Conservation (phyloP, 2,888 invertebrate species). For the Agrilus cyanescens region DNA sequence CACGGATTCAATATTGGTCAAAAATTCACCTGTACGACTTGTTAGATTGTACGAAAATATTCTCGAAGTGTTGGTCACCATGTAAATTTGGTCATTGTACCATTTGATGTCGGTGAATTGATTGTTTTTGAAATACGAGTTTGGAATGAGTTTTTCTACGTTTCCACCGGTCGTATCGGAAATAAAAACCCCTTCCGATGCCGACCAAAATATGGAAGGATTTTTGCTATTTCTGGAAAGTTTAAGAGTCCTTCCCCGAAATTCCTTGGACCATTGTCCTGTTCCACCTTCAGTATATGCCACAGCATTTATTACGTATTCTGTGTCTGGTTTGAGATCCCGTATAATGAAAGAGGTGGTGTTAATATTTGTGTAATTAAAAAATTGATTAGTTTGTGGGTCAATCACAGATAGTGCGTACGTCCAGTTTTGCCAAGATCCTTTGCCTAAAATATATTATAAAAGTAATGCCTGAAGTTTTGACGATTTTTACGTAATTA, state of each 20-base stretch:
- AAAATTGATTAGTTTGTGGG: constrained; percentile 32
- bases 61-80: constrained; percentile 62
- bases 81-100: constrained; percentile 61
- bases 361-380: constrained; percentile 39
- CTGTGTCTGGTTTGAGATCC: constrained; percentile 59
- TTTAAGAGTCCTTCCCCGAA: constrained; percentile 56
- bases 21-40: constrained; percentile 41
- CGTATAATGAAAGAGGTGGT: constrained; percentile 53
- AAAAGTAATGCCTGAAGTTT: background rate
- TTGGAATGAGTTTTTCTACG: constrained; percentile 55
- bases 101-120: constrained; percentile 64
- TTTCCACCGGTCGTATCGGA: constrained; percentile 75
- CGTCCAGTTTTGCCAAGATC: constrained; percentile 63
- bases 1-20: constrained; percentile 57
- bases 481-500: background rate
- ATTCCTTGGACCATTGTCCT: constrained; percentile 72
- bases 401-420: constrained; percentile 63
- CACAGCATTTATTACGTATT: constrained; percentile 67
- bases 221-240: constrained; percentile 40
- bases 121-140: constrained; percentile 44
- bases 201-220: constrained; percentile 62
- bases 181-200: constrained; percentile 60
- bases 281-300: constrained; percentile 64
- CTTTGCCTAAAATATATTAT: constrained; percentile 35
- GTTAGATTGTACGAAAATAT: constrained; percentile 62